Percentiles rank a stretch among this genome's conserved stretches.
Evolutionary conservation across 2,797 vertebrate genomes (phyloP).

Genomic region (Siniperca obscura): DNA sequence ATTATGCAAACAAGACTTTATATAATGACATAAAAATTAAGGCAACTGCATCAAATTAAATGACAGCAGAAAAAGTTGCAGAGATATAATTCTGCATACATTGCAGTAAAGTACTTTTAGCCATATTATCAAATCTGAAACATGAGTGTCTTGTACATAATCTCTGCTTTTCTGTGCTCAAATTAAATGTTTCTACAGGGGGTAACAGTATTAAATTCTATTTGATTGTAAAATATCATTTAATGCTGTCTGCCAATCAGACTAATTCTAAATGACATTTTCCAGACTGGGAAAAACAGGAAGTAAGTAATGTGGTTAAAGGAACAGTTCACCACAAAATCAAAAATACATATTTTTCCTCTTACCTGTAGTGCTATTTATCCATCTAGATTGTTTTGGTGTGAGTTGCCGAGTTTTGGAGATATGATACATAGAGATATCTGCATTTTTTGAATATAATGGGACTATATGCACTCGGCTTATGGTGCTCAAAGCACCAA

Average conservation of each 20-base stretch:
- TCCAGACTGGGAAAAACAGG: background rate
- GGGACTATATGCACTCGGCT: too few relatives aligned
- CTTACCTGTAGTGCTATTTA: too few relatives aligned
- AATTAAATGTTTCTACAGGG: background rate
- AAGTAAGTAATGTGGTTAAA: conserved; percentile 2
- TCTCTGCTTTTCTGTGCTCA: background rate
- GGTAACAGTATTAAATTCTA: background rate
- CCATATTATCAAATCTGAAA: background rate
- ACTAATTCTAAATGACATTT: background rate
- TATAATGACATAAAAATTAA: background rate
- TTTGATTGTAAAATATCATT: background rate
- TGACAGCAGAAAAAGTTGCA: background rate
- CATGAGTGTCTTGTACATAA: background rate
- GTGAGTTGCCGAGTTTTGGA: too few relatives aligned
- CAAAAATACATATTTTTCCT: too few relatives aligned
- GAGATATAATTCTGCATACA: background rate
- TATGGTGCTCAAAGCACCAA: too few relatives aligned
- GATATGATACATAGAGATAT: too few relatives aligned
- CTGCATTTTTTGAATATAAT: too few relatives aligned
- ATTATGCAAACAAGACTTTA: background rate
- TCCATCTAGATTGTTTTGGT: too few relatives aligned
- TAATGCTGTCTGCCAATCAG: background rate
- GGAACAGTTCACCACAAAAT: too few relatives aligned
- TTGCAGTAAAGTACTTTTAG: background rate
- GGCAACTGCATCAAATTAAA: background rate